Conservation (phyloP, 2,888 invertebrate species). For the Pollenia angustigena region DNA sequence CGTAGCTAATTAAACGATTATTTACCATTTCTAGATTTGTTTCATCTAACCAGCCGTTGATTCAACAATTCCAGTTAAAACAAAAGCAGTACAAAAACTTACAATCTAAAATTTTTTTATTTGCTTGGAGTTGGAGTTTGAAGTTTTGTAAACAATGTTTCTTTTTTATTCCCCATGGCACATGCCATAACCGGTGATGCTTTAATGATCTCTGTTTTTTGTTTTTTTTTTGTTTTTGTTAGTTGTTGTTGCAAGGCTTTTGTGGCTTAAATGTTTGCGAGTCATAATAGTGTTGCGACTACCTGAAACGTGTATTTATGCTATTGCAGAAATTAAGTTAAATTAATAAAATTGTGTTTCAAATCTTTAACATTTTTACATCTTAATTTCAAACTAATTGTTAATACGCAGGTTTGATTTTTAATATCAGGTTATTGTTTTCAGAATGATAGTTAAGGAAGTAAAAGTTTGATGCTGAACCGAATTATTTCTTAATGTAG, state of each 20-base stretch:
- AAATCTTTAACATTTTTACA: constrained; percentile 59
- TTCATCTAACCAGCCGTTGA: constrained; percentile 58
- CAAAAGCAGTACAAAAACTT: constrained; percentile 24
- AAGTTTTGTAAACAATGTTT: constrained; percentile 52
- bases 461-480: background rate
- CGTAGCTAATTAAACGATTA: constrained; percentile 83
- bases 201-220: constrained; percentile 69
- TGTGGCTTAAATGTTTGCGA: constrained; percentile 29
- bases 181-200: constrained; percentile 66
- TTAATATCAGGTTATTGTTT: background rate
- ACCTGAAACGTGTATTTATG: constrained; percentile 35
- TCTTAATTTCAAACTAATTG: constrained; percentile 65
- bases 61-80: constrained; percentile 3
- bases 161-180: constrained; percentile 70
- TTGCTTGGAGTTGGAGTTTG: constrained; percentile 48
- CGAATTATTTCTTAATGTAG: no score
- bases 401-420: constrained; percentile 47
- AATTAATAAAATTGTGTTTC: constrained; percentile 55
- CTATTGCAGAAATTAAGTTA: constrained; percentile 49
- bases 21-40: constrained; percentile 75
- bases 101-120: constrained; percentile 18
- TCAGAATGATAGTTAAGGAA: background rate
- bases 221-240: constrained; percentile 18
- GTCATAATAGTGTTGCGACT: constrained; percentile 25
- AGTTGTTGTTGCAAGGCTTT: constrained; percentile 7